Conservation (phyloP, 2,888 invertebrate genomes). For the Phyllotreta cruciferae region DNA sequence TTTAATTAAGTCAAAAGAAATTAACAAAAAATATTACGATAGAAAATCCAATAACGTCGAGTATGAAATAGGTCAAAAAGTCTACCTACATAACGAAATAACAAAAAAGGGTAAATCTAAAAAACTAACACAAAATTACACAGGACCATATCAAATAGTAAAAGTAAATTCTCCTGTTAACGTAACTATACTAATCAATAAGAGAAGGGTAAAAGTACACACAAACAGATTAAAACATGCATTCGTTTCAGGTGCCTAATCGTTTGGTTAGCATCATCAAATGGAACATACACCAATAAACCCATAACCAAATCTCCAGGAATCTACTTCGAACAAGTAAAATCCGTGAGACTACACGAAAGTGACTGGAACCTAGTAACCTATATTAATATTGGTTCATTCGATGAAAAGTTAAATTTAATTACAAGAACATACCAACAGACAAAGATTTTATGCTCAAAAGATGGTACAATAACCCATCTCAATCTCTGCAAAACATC, state of each 20-base stretch:
- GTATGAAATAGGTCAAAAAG: too few relatives aligned
- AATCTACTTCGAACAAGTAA: constrained; percentile 22
- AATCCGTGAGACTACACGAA: constrained; percentile 20
- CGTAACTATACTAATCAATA: constrained; percentile 25
- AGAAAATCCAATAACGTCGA: too few relatives aligned
- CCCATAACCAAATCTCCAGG: constrained; percentile 9
- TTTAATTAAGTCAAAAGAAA: too few relatives aligned
- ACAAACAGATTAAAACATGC: constrained; percentile 26
- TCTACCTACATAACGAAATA: too few relatives aligned
- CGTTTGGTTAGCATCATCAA: background rate
- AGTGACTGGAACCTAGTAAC: constrained; percentile 28
- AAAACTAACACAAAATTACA: constrained; percentile 22
- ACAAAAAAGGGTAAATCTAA: constrained; percentile 16
- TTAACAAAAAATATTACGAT: too few relatives aligned
- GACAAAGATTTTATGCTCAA: constrained; percentile 13
- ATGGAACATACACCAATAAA: background rate
- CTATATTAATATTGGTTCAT: constrained; percentile 23
- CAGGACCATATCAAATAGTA: constrained; percentile 27
- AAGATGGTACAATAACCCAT: background rate
- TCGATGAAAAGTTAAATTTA: constrained; percentile 22
- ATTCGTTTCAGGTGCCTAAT: constrained; percentile 27
- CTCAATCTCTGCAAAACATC: constrained; percentile 8
- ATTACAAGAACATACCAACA: constrained; percentile 5
- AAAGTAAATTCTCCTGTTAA: constrained; percentile 26
- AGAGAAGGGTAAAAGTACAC: constrained; percentile 31